phyloP scores from a whole-genome alignment of 2,797 vertebrate genomes.

The Rallus crepitans region DNA sequence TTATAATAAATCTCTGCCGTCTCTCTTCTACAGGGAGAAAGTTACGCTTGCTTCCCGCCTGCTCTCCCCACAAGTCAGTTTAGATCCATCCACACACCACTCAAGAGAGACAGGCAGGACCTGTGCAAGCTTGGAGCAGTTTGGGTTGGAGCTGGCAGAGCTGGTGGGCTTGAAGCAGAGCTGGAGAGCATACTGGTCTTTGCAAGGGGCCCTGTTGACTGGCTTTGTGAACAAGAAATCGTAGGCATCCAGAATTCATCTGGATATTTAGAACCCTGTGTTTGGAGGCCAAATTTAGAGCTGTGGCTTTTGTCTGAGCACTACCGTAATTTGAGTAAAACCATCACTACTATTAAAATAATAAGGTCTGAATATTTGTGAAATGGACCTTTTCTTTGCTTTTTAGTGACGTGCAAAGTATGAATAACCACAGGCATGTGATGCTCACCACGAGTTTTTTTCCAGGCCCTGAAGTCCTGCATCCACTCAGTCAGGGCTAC shows the following conservation, averaged over 20 bases:
- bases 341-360: background rate
- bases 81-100: accelerated
- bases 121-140: background rate
- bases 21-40: background rate
- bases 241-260: background rate
- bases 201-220: background rate
- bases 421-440: background rate
- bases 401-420: background rate
- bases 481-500: background rate
- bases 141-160: background rate
- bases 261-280: background rate
- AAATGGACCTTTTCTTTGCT: background rate
- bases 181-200: background rate
- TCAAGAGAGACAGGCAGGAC: background rate
- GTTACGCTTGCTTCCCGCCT: background rate
- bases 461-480: background rate
- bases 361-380: background rate
- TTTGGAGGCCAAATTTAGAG: background rate
- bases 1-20: background rate
- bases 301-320: background rate
- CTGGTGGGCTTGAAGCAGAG: background rate
- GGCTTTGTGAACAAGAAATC: background rate
- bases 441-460: background rate
- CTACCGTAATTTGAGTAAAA: background rate
- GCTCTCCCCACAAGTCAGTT: accelerated